Percentiles rank a stretch among this genome's conserved stretches.
These are phyloP conservation scores for Perdita meconis DNA, from an alignment of 2,888 invertebrate species.

Conservation along the genomic window DNA sequence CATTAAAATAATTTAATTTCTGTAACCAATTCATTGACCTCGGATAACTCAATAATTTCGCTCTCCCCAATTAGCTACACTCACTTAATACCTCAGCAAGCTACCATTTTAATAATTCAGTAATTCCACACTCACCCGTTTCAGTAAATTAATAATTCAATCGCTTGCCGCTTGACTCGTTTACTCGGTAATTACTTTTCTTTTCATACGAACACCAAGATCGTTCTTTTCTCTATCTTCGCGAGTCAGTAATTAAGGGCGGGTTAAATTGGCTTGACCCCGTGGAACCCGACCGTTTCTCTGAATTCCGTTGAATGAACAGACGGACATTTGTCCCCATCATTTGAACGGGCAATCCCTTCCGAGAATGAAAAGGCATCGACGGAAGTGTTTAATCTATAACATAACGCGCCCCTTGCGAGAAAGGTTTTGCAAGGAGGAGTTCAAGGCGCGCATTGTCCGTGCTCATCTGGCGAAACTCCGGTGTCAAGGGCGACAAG, in stretches of 20 bases:
- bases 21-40: no score
- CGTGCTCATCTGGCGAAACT: constrained; percentile 79
- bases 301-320: constrained; percentile 29
- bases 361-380: constrained; percentile 25
- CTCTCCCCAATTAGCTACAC: no score
- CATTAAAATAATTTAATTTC: no score
- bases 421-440: constrained; percentile 64
- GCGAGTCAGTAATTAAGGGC: constrained; percentile 26
- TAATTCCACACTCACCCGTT: no score
- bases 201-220: constrained; percentile 6
- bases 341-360: neutral
- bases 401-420: constrained; percentile 55
- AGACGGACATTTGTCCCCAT: constrained; percentile 18
- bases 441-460: constrained; percentile 79
- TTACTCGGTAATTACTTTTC: neutral
- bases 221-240: constrained; percentile 17
- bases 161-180: no score
- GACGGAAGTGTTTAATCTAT: constrained; percentile 64
- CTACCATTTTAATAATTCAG: no score
- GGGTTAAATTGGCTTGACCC: constrained; percentile 49
- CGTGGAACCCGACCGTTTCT: constrained; percentile 20
- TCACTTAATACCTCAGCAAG: no score
- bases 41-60: no score
- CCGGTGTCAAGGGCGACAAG: constrained; percentile 77
- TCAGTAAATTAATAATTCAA: no score